Percentiles rank a stretch among this genome's conserved stretches.
phyloP scores from a whole-genome alignment of 1,140 invertebrate genomes.

The Hormaphis cornu region DNA sequence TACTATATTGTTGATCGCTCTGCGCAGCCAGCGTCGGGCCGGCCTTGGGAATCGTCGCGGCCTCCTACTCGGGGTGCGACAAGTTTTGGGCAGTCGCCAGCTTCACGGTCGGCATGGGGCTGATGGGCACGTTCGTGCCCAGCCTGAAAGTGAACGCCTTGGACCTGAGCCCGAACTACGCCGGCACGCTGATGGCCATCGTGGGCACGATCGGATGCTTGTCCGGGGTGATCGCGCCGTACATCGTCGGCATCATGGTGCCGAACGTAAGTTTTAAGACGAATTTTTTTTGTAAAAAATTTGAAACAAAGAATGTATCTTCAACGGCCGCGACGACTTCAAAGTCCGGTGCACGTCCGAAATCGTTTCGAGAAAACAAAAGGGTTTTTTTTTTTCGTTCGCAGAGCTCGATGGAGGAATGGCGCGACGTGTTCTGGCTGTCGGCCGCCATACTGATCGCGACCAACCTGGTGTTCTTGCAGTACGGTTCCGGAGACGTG shows the following conservation, averaged over 20 bases:
- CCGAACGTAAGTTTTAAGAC: conserved; percentile 53
- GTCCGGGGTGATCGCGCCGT: conserved; percentile 68
- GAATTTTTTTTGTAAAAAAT: neutral
- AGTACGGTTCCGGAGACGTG: conserved; percentile 41
- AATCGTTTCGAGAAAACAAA: neutral
- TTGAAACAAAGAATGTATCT: neutral
- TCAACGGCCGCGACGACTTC: too few relatives aligned
- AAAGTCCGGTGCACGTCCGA: too few relatives aligned
- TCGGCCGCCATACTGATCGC: conserved; percentile 43
- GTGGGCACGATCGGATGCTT: conserved; percentile 73
- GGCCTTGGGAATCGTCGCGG: conserved; percentile 67
- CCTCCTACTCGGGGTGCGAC: conserved; percentile 69
- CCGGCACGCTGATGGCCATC: conserved; percentile 70
- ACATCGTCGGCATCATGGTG: conserved; percentile 64
- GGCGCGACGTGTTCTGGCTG: conserved; percentile 50
- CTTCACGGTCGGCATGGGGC: conserved; percentile 60
- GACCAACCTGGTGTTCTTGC: conserved; percentile 44
- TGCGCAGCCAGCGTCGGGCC: conserved; percentile 46
- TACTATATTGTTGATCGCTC: neutral
- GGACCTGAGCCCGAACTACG: conserved; percentile 72
- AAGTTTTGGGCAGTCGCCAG: conserved; percentile 52
- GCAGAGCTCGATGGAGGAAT: conserved; percentile 43
- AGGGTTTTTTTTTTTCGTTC: neutral
- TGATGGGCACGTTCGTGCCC: conserved; percentile 65
- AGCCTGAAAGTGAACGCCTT: conserved; percentile 70